A percentile compares a stretch with the other conserved stretches of the same genome.
phyloP scores from a whole-genome alignment of 2,113 vertebrate genomes.

The Lepisosteus osseus region DNA sequence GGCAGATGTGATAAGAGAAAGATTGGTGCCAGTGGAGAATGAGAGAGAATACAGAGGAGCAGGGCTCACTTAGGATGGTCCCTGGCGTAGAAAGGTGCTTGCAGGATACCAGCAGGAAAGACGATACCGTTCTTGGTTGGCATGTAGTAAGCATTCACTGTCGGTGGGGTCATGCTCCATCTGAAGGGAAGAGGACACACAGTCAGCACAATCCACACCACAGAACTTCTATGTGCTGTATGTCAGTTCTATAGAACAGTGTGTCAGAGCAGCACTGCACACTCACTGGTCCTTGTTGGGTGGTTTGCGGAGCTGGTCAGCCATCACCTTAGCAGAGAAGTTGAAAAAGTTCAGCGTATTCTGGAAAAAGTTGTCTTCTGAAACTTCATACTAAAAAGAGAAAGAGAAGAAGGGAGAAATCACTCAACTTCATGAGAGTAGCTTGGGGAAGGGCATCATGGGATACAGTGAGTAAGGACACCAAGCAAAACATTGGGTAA shows the following conservation, averaged over 20 bases:
- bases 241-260: background rate
- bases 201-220: no score
- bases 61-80: slow-evolving; percentile 86
- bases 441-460: no score
- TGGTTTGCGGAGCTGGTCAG: slow-evolving; percentile 92
- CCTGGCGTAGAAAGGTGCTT: slow-evolving; percentile 92
- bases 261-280: background rate
- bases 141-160: slow-evolving; percentile 96
- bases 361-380: slow-evolving; percentile 94
- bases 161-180: slow-evolving; percentile 98
- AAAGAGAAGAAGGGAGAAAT: slow-evolving; percentile 2
- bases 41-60: slow-evolving; percentile 9
- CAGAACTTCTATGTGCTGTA: no score
- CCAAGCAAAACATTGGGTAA: no score
- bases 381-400: slow-evolving; percentile 84
- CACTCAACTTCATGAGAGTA: no score
- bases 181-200: slow-evolving; percentile 47
- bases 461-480: no score
- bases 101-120: slow-evolving; percentile 93
- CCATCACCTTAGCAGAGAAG: slow-evolving; percentile 94
- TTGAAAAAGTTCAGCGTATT: slow-evolving; percentile 98
- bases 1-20: no score
- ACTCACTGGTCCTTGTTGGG: slow-evolving; percentile 94
- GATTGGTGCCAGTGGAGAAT: background rate
- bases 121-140: slow-evolving; percentile 97